Evolutionary conservation across 1,140 invertebrate genomes (phyloP), one percentile per base, ranked within the genome.

Genomic region (Hycleus cichorii): DNA sequence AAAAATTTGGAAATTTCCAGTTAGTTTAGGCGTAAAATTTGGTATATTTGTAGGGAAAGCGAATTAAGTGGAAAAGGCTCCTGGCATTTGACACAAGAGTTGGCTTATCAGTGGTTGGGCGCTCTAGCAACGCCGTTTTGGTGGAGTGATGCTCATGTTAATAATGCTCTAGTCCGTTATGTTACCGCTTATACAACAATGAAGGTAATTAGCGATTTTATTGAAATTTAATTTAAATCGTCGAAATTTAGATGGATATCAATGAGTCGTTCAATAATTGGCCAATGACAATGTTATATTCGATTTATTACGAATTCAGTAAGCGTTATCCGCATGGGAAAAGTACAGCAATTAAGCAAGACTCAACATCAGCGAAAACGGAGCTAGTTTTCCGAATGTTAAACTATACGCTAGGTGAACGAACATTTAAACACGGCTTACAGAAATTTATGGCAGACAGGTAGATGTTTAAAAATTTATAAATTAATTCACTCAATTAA

Each of bases 381-480:
- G 91, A 91, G 58, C 78, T 93, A n/a, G 78, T 97, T 7, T 89
- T 97, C 66, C 78, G 93, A 42, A 97, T 97, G 93, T 84, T 97
- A 69, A 88, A 91, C 65, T 87, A 88, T 64, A 93, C 91, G 3
- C 76, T 97, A 5, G 89, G 91, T 3, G 81, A 84, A 47, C 74
- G 82, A 3, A 86, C 86, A 0, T 95, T 97, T 72, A 84, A 81
- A 62, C 80, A 80, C 59, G 90, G 87, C 9, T 68, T 95, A 39
- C 80, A 82, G 58, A 82, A 78, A 58, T 89, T 91, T 66, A 77
- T 91, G 61, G 72, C 79, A 11, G 74, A 82, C 50, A 79, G 77
- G 81, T 83, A 56, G 59, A 9, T 50, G 18, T 26, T 24, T 8
- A 18, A 18, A 18, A 18, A 18, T 18, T 42, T n/a, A 24, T 50